phyloP scores from a whole-genome alignment of 2,797 vertebrate species.

The Falco naumanni region DNA sequence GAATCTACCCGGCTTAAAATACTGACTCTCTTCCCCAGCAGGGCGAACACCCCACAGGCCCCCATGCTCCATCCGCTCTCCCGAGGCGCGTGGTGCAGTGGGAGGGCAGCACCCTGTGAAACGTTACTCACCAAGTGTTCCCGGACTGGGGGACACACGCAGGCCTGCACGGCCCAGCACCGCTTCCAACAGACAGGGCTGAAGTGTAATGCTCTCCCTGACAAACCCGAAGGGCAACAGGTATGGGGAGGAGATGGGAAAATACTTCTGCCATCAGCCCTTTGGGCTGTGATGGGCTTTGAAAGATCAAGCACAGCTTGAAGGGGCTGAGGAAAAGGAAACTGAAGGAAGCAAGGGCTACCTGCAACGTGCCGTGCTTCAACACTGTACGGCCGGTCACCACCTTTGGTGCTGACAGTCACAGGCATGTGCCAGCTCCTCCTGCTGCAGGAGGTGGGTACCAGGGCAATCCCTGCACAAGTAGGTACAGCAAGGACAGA shows the following conservation, averaged over 20 bases:
- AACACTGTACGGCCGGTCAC: rapidly evolving
- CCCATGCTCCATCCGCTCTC: background rate
- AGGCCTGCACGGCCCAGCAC: rapidly evolving
- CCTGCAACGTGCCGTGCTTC: rapidly evolving
- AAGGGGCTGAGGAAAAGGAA: background rate
- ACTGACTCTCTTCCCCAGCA: background rate
- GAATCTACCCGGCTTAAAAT: background rate
- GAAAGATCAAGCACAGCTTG: rapidly evolving
- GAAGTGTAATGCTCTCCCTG: rapidly evolving
- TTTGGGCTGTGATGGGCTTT: rapidly evolving
- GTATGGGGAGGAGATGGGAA: background rate
- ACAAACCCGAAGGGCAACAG: background rate
- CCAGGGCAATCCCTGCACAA: background rate
- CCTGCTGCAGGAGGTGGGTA: background rate
- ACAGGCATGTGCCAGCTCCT: background rate
- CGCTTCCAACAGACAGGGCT: background rate
- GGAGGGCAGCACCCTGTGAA: background rate
- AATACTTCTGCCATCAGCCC: background rate
- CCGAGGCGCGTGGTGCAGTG: rapidly evolving
- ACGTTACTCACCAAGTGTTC: rapidly evolving
- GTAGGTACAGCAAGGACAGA: background rate
- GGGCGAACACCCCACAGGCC: background rate
- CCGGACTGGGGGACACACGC: background rate
- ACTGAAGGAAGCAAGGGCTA: background rate
- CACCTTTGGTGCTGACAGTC: rapidly evolving